These are phyloP conservation scores for Dromius quadrimaculatus DNA, from an alignment of 2,888 invertebrate genomes.

Conservation along the genomic window DNA sequence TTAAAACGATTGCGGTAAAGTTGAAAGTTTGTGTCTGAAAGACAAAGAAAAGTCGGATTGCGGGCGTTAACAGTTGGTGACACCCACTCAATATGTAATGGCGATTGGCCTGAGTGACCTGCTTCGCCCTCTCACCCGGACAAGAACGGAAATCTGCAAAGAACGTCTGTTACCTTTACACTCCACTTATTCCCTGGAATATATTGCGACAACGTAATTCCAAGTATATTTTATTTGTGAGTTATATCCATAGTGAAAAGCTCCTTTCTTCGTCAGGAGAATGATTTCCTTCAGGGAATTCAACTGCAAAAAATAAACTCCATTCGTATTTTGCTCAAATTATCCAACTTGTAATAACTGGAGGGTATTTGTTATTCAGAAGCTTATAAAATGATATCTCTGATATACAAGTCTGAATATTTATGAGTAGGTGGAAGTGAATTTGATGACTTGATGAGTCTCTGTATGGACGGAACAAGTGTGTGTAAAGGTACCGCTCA, in stretches of 20 bases:
- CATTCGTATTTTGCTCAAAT: too few species aligned
- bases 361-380: too few species aligned
- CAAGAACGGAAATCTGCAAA: background rate
- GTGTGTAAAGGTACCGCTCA: too few species aligned
- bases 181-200: constrained; percentile 10
- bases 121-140: background rate
- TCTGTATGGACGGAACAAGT: too few species aligned
- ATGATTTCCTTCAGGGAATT: background rate
- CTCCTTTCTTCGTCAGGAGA: background rate
- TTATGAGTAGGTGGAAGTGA: too few species aligned
- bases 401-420: too few species aligned
- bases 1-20: constrained; percentile 37
- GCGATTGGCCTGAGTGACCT: constrained; percentile 42
- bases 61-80: constrained; percentile 20
- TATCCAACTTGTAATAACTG: too few species aligned
- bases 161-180: constrained; percentile 10
- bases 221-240: constrained; percentile 1
- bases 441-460: too few species aligned
- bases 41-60: constrained; percentile 28
- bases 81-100: constrained; percentile 52
- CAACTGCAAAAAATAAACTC: too few species aligned
- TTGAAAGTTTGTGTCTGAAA: constrained; percentile 40
- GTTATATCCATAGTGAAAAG: background rate
- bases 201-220: constrained; percentile 6
- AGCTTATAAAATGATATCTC: too few species aligned